Evolutionary conservation across 1,140 invertebrate species (phyloP).

Genomic region (Hormaphis cornu): DNA sequence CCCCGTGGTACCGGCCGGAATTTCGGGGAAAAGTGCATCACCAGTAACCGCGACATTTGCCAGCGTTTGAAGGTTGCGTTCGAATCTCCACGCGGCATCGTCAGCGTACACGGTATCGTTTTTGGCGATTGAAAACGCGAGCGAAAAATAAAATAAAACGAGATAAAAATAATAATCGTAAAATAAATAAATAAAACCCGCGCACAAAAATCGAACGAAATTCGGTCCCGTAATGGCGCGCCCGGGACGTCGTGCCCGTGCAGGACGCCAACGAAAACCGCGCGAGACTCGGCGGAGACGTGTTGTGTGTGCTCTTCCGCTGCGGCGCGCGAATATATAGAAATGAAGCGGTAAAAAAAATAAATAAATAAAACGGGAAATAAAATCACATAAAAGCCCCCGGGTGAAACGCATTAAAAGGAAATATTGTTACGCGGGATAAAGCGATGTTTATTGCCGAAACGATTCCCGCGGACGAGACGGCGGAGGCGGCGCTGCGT

Average conservation of each 20-base stretch:
- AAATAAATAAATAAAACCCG: no score
- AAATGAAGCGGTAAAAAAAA: background rate
- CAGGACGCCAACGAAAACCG: background rate
- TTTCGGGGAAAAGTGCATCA: no score
- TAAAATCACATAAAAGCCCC: constrained; percentile 23
- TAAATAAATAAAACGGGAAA: no score
- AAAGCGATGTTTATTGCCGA: constrained; percentile 23
- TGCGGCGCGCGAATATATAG: no score
- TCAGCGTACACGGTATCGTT: no score
- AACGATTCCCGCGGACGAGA: constrained; percentile 27
- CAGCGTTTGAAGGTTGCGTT: no score
- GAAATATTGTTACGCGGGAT: constrained; percentile 1
- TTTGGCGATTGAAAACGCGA: background rate
- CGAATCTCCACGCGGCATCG: no score
- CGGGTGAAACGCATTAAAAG: constrained; percentile 24
- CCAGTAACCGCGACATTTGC: no score
- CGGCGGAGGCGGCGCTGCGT: background rate
- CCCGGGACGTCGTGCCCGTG: background rate
- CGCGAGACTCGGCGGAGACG: background rate
- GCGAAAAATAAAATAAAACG: background rate
- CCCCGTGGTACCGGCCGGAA: no score
- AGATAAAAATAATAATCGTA: no score
- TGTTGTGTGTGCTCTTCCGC: no score
- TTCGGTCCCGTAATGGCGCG: background rate
- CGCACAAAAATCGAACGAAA: background rate